Percentiles rank a stretch among this genome's conserved stretches.
phyloP scores from a whole-genome alignment of 2,888 invertebrate species.

The Chalcosyrphus nemorum region DNA sequence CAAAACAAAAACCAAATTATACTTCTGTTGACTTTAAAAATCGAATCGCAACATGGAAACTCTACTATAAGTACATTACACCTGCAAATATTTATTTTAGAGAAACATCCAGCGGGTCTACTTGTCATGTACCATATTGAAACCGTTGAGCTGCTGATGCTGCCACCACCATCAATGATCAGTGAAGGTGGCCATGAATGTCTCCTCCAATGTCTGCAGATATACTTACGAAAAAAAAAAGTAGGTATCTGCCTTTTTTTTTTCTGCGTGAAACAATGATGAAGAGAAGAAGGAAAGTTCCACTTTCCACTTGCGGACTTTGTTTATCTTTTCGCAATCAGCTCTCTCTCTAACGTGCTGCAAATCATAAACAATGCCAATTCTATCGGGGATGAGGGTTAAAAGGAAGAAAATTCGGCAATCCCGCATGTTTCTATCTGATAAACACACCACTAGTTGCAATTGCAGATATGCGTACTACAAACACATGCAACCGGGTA shows the following conservation, averaged over 20 bases:
- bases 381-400: background rate
- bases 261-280: slow-evolving; percentile 7
- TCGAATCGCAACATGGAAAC: background rate
- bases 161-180: background rate
- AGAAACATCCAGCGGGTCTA: background rate
- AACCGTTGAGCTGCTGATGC: background rate
- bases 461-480: background rate
- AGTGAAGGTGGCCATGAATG: background rate
- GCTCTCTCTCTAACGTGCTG: background rate
- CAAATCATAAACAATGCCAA: background rate
- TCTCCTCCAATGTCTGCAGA: background rate
- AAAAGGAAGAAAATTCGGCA: background rate
- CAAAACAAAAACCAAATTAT: background rate
- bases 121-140: background rate
- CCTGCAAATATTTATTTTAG: slow-evolving; percentile 21
- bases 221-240: background rate
- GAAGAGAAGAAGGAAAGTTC: slow-evolving; percentile 30
- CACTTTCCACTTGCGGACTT: slow-evolving; percentile 38
- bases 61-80: background rate
- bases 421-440: background rate
- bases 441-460: slow-evolving; percentile 20
- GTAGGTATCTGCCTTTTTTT: background rate
- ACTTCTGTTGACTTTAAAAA: background rate
- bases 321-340: slow-evolving; percentile 34
- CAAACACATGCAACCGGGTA: background rate